These are phyloP conservation scores for Microplitis deprimator DNA, from an alignment of 2,888 invertebrate species.

Conservation along the genomic window DNA sequence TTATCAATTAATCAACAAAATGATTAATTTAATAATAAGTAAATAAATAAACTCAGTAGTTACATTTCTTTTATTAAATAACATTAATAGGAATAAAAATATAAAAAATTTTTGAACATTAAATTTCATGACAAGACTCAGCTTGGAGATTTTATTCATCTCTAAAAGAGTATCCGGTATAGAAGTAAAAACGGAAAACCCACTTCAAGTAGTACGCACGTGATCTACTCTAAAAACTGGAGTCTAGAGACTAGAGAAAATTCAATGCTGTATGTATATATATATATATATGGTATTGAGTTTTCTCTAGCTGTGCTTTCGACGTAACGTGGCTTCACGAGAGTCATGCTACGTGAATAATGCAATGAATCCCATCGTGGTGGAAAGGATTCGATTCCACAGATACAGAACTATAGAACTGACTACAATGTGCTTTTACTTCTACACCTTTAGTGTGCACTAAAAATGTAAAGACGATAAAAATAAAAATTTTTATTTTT, in stretches of 20 bases:
- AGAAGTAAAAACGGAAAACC: conserved; percentile 3
- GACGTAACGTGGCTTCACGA: conserved; percentile 27
- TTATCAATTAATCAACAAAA: background rate
- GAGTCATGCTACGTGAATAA: conserved; percentile 59
- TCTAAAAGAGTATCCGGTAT: background rate
- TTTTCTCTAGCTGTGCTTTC: background rate
- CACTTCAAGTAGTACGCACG: conserved; percentile 7
- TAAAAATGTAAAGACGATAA: background rate
- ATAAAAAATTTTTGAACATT: conserved; percentile 9
- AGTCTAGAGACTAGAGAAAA: conserved; percentile 7
- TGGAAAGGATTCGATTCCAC: conserved; percentile 47
- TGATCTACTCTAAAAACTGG: conserved; percentile 16
- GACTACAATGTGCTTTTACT: background rate
- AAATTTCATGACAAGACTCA: conserved; percentile 1
- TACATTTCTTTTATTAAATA: background rate
- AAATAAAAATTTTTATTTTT: conserved; percentile 38
- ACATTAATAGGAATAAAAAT: background rate
- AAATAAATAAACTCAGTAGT: no score
- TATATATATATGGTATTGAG: background rate
- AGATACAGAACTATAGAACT: conserved; percentile 30
- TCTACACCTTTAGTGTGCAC: background rate
- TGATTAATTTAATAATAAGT: no score
- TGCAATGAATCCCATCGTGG: conserved; percentile 58
- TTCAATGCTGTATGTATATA: background rate
- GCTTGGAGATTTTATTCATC: conserved; percentile 27